phyloP scores from a whole-genome alignment of 2,113 vertebrate species.

The Morone saxatilis region DNA sequence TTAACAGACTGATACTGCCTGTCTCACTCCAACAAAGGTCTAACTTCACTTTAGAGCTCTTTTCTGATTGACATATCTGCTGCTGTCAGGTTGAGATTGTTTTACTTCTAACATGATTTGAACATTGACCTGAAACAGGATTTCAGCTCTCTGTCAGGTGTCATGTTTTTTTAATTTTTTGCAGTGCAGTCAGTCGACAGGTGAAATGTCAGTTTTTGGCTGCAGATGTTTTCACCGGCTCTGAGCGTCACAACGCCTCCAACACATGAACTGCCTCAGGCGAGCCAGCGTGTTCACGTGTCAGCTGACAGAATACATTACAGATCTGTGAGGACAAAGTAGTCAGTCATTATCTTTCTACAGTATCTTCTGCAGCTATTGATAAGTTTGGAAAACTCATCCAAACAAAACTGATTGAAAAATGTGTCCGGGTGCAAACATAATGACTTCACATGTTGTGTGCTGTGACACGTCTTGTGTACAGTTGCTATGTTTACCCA shows the following conservation, averaged over 20 bases:
- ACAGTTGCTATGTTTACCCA: background rate
- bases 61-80: background rate
- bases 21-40: background rate
- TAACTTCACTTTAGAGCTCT: background rate
- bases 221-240: constrained; percentile 45
- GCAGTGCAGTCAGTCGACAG: constrained; percentile 4
- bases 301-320: background rate
- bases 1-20: background rate
- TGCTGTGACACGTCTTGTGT: background rate
- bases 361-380: background rate
- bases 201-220: constrained; percentile 9
- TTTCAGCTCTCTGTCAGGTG: background rate
- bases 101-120: background rate
- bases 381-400: background rate
- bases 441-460: background rate
- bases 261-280: constrained; percentile 10
- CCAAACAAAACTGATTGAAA: background rate
- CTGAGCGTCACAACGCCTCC: constrained; percentile 1
- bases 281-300: background rate
- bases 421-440: background rate
- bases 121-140: background rate
- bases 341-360: too few species aligned
- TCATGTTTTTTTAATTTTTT: background rate
- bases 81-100: background rate
- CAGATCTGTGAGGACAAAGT: background rate